Evolutionary conservation across 2,888 invertebrate species (phyloP), one percentile per base, ranked within the genome.

Genomic region (Drosophila bunnanda): DNA sequence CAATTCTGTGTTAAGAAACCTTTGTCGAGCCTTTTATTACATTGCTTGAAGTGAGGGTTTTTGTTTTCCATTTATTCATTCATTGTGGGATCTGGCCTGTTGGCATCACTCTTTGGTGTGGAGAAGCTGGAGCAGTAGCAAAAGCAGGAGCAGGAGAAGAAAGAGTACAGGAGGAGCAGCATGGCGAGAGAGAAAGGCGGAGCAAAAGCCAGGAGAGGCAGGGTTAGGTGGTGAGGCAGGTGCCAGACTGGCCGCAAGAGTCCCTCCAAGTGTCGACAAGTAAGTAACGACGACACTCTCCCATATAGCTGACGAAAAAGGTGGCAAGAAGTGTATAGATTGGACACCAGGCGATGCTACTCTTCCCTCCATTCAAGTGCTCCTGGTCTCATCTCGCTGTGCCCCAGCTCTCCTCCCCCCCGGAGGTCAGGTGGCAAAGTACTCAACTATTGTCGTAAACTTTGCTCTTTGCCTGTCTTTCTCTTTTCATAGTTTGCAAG

Each of bases 201-300:
- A n/a, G n/a, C n/a, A n/a, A n/a, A n/a, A n/a, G n/a, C n/a, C n/a
- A n/a, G n/a, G n/a, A 30, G 8, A 25, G 25, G 9, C 30, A 9
- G 30, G 2, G 32, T 3, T 10, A 32, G 32, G 32, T 32, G 32
- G 25, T 25, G 25, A 25, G 25, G n/a, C 30, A 46, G 44, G 44
- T 17, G 46, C 13, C 44, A 22, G 50, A 36, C 32, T 6, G 8
- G 34, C 34, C 41, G 32, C 32, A 43, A 38, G 50, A 34, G 64
- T 44, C 46, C 25, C 41, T 44, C 41, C 12, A 67, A 75, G 78
- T 78, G 75, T 59, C 76, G 69, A 68, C 69, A 57, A 50, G 69
- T 44, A 34, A 39, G 32, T 61, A 55, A 71, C 61, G 53, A 54
- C n/a, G 46, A 15, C 39, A 22, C 36, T 32, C 36, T 38, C 25